Percentiles rank a stretch among this genome's conserved stretches.
Conservation (phyloP, 2,888 invertebrate genomes). For the Drosophila mayaguana region DNA sequence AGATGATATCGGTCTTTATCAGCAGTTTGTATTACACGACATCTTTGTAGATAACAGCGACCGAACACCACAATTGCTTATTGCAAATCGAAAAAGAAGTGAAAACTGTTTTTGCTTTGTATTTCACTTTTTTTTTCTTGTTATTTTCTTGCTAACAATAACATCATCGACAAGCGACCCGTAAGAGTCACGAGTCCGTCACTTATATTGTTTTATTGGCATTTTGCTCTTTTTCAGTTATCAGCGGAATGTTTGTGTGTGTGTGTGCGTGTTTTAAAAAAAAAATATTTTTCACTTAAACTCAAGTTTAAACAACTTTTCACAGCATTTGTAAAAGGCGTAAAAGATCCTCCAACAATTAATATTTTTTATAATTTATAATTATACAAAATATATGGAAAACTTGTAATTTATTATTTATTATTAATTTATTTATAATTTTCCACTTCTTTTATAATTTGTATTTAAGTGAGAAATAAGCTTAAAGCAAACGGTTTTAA, state of each 20-base stretch:
- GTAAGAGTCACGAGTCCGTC: conserved; percentile 75
- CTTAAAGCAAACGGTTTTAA: not conserved
- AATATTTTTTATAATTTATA: too few species aligned
- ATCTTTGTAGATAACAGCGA: conserved; percentile 48
- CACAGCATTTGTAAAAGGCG: too few species aligned
- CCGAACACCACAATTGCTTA: conserved; percentile 50
- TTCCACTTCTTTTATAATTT: not conserved
- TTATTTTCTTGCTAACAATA: conserved; percentile 34
- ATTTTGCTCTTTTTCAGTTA: conserved; percentile 59
- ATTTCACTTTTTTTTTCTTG: conserved; percentile 41
- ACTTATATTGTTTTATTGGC: conserved; percentile 79
- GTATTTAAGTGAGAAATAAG: not conserved
- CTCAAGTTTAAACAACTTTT: not conserved
- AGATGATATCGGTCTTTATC: conserved; percentile 31
- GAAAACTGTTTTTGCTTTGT: conserved; percentile 24
- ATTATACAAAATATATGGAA: too few species aligned
- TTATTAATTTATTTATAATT: not conserved
- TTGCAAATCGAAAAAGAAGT: conserved; percentile 43
- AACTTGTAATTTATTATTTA: too few species aligned
- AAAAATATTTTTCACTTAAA: too few species aligned
- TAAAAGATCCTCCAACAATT: too few species aligned
- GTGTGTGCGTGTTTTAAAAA: too few species aligned
- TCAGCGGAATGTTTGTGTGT: conserved; percentile 63
- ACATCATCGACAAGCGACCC: conserved; percentile 36
- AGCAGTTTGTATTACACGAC: conserved; percentile 34